Percentiles rank a stretch among this genome's conserved stretches.
Conservation (phyloP, 2,888 invertebrate genomes). For the Drosophila phalerata region DNA sequence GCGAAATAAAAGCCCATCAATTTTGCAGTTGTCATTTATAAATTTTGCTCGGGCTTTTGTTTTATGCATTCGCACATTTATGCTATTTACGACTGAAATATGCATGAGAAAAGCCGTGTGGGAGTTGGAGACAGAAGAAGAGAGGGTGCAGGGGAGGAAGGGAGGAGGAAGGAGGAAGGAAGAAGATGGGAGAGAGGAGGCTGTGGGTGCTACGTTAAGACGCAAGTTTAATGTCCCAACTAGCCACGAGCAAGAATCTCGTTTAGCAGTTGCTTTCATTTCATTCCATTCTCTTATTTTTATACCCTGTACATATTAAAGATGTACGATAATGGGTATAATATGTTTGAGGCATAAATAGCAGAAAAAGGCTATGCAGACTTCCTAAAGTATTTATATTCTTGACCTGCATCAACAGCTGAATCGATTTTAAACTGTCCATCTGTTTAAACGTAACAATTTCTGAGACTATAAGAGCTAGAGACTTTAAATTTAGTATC, state of each 20-base stretch:
- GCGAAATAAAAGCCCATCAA: slow-evolving; percentile 55
- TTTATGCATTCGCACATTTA: slow-evolving; percentile 60
- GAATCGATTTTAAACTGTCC: no score
- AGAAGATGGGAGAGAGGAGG: no score
- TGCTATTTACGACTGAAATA: slow-evolving; percentile 60
- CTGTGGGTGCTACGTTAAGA: slow-evolving; percentile 12
- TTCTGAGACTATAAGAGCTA: no score
- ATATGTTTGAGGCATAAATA: no score
- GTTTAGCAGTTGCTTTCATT: slow-evolving; percentile 19
- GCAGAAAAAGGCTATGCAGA: no score
- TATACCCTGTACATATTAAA: no score
- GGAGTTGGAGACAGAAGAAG: neutral
- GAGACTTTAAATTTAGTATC: no score
- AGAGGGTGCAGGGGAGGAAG: neutral
- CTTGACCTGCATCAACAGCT: no score
- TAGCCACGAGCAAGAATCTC: slow-evolving; percentile 30
- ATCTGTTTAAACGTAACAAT: no score
- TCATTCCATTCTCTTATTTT: neutral
- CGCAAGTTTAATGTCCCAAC: slow-evolving; percentile 62
- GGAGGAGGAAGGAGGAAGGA: neutral
- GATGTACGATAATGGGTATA: no score
- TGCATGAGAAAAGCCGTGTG: slow-evolving; percentile 39
- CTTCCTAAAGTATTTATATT: no score
- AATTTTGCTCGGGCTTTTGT: slow-evolving; percentile 69
- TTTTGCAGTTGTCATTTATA: slow-evolving; percentile 73